These are phyloP conservation scores for Synanthedon myopaeformis DNA, from an alignment of 2,888 invertebrate genomes.

Conservation along the genomic window DNA sequence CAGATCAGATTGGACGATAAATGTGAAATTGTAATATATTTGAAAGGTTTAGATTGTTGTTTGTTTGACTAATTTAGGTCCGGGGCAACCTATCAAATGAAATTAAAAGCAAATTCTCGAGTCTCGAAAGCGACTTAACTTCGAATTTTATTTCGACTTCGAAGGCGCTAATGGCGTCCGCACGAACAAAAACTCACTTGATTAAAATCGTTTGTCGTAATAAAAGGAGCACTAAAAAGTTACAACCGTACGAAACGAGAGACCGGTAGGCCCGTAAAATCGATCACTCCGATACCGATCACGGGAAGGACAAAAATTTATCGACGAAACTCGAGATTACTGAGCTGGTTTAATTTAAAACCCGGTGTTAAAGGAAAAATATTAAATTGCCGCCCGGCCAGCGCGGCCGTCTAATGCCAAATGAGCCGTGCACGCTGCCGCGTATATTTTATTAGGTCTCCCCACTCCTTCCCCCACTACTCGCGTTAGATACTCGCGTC, in stretches of 20 bases:
- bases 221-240: conserved; percentile 67
- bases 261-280: conserved; percentile 63
- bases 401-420: conserved; percentile 31
- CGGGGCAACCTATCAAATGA: conserved; percentile 47
- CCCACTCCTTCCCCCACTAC: conserved; percentile 12
- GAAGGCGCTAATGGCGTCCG: conserved; percentile 55
- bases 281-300: conserved; percentile 63
- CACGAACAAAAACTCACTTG: conserved; percentile 65
- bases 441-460: conserved; percentile 45
- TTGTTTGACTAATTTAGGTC: conserved; percentile 7
- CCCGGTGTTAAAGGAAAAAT: conserved; percentile 38
- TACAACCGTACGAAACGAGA: conserved; percentile 57
- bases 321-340: conserved; percentile 42
- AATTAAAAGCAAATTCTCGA: conserved; percentile 58
- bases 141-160: conserved; percentile 55
- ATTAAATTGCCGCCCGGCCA: conserved; percentile 37
- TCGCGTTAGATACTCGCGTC: conserved; percentile 8
- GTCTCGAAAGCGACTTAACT: conserved; percentile 52
- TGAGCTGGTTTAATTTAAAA: conserved; percentile 44
- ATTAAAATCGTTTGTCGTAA: conserved; percentile 71
- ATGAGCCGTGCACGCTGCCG: conserved; percentile 48
- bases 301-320: conserved; percentile 54
- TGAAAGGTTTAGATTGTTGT: neutral
- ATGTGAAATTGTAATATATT: too few relatives aligned
- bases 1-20: too few relatives aligned